phyloP scores from a whole-genome alignment of 2,113 vertebrate genomes.

The Pachycephala philippinensis region DNA sequence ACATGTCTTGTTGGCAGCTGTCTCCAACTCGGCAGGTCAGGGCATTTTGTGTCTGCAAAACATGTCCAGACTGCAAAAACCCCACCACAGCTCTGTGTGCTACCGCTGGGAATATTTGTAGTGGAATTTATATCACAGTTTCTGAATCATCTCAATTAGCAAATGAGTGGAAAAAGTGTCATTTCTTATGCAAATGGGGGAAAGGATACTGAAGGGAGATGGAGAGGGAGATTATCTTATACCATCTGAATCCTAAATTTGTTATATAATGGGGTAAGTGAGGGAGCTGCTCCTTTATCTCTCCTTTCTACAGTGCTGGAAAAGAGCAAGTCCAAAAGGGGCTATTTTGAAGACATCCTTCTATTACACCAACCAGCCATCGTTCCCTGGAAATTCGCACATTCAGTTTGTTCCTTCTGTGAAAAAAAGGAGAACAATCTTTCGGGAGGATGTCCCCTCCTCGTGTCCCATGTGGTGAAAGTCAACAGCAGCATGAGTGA shows the following conservation, averaged over 20 bases:
- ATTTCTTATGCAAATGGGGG: not conserved
- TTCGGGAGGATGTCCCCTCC: not conserved
- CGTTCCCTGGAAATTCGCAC: not conserved
- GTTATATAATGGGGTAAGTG: not conserved
- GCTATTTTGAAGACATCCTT: not conserved
- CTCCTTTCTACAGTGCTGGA: not conserved
- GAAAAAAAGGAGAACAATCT: not conserved
- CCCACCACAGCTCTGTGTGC: not conserved
- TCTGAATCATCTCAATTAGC: not conserved
- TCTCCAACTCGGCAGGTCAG: not conserved
- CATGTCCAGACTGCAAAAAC: not conserved
- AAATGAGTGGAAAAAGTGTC: not conserved
- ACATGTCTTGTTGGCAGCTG: not conserved
- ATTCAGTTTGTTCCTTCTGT: not conserved
- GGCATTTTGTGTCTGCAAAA: not conserved
- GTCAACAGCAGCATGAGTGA: not conserved
- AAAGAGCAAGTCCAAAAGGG: not conserved
- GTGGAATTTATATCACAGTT: not conserved
- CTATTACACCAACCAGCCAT: not conserved
- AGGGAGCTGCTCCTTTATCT: not conserved
- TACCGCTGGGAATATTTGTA: not conserved
- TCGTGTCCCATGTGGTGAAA: rapidly evolving
- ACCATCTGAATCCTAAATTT: not conserved
- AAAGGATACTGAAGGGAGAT: not conserved
- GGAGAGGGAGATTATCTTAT: not conserved